Conservation (phyloP, 2,113 vertebrate genomes). For the Hippocampus comes region DNA sequence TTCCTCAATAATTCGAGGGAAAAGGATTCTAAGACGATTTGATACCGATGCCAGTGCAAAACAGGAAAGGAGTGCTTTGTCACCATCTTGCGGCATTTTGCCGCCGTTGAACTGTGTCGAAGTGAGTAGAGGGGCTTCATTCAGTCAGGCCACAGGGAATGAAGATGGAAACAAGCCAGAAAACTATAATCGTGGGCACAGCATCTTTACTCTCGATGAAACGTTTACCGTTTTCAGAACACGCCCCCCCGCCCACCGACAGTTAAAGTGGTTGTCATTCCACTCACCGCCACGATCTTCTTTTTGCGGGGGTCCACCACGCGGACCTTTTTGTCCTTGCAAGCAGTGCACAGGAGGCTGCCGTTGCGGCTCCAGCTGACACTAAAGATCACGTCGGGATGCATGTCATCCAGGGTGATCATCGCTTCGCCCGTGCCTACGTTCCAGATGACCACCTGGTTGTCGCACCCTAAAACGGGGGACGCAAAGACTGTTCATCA, state of each 20-base stretch:
- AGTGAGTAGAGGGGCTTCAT: too few species aligned
- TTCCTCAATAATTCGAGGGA: too few species aligned
- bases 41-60: too few species aligned
- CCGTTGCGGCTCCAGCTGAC: conserved; percentile 95
- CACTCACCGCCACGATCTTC: conserved; percentile 84
- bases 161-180: too few species aligned
- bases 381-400: conserved; percentile 92
- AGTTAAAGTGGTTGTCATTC: not conserved
- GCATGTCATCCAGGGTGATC: conserved; percentile 92
- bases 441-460: conserved; percentile 92
- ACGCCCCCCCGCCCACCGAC: too few species aligned
- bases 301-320: conserved; percentile 92
- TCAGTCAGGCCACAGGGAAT: too few species aligned
- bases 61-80: too few species aligned
- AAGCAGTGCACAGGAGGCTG: conserved; percentile 91
- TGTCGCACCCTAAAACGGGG: conserved; percentile 83
- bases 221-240: not conserved
- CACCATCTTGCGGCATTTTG: too few species aligned
- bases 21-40: too few species aligned
- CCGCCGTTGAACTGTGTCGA: too few species aligned
- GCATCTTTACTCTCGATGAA: conserved; percentile 53
- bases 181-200: not conserved
- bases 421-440: conserved; percentile 92
- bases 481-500: conserved; percentile 6
- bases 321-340: conserved; percentile 96